Evolutionary conservation across 2,888 invertebrate species (phyloP), one percentile per base, ranked within the genome.

Genomic region (Sipha maydis): DNA sequence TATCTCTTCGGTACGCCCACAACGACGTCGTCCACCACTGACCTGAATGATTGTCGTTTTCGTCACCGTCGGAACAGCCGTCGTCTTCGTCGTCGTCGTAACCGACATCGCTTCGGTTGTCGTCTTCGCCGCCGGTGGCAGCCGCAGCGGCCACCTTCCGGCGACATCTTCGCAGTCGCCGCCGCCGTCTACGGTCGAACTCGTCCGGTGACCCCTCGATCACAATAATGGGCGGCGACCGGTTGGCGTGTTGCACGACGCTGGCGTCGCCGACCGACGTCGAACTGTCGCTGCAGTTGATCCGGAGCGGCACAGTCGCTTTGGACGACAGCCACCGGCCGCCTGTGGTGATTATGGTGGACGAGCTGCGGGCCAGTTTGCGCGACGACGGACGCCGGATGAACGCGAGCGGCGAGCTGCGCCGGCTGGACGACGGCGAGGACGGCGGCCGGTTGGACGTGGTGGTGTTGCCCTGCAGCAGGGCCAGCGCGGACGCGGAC

Each of bases 341-440:
- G 73, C 89, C 90, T 38, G 90, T 83, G 76, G 90, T 89, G 67
- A 90, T 89, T 21, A 90, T 90, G 38, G 90, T 90, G 31, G 90
- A 90, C 79, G 90, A 90, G 69, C 90, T 95, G 89, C 95, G 93
- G 1, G 95, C 94, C 80, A 95, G 91, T 91, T 95, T 95, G 2
- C 95, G 95, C 90, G 95, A 95, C 91, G 95, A 94, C 9, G 95
- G 95, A 89, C 95, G 93, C 21, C 95, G 93, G 90, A 95, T 95
- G 90, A 95, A 90, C 92, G 90, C 90, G 34, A 90, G 90, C 69
- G 92, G 92, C 34, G 91, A 90, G 41, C 90, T 90, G 95, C 95
- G 90, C 95, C 94, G 91, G 94, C 94, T 56, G 17, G 91, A 90
- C 48, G 90, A 90, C 89, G 90, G 90, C 71, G 90, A 89, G 71